Evolutionary conservation across 1,140 invertebrate species (phyloP).

Genomic region (Microplitis demolitor): DNA sequence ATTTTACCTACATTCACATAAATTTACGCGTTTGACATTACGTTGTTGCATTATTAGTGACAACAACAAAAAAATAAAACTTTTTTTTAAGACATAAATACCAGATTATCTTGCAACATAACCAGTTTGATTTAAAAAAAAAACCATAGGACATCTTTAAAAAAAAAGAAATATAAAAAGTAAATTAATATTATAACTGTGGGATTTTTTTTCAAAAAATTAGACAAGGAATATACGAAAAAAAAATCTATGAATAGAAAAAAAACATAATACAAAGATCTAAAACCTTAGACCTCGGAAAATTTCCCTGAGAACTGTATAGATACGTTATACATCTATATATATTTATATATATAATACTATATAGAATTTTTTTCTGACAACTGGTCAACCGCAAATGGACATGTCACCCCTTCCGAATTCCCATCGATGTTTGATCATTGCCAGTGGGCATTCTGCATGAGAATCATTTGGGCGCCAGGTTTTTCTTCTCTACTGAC

Average conservation of each 20-base stretch:
- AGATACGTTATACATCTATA: no score
- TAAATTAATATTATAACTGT: no score
- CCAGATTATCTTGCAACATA: no score
- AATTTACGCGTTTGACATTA: no score
- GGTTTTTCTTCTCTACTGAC: conserved; percentile 38
- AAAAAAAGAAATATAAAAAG: no score
- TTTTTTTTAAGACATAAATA: no score
- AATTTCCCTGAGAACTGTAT: background rate
- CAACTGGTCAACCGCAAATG: conserved; percentile 61
- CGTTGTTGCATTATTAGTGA: no score
- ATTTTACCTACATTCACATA: no score
- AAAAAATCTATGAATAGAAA: background rate
- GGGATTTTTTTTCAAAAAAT: background rate
- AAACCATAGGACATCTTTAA: no score
- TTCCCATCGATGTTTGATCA: conserved; percentile 49
- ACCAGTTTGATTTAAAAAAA: no score
- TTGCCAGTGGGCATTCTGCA: conserved; percentile 32
- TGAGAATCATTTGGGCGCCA: conserved; percentile 22
- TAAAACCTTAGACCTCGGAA: background rate
- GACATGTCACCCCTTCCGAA: conserved; percentile 58
- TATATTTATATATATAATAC: background rate
- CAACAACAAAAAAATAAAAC: no score
- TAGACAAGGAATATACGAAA: background rate
- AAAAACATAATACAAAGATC: background rate
- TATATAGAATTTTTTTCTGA: conserved; percentile 17